Conservation (phyloP, 1,140 invertebrate genomes). For the Episyrphus balteatus region DNA sequence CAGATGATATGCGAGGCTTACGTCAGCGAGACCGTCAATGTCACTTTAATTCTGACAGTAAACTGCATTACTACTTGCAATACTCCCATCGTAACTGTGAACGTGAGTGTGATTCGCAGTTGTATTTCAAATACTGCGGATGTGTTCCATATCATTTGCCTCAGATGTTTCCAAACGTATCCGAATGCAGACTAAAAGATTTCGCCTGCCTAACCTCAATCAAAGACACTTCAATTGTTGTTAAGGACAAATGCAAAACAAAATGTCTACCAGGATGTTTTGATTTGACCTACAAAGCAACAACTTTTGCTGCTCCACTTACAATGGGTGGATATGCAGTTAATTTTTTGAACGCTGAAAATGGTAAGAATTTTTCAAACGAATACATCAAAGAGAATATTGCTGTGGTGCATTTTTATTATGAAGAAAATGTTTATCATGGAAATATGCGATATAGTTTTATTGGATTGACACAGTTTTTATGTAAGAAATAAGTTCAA, state of each 20-base stretch:
- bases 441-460: constrained; percentile 58
- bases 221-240: not conserved
- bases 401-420: constrained; percentile 61
- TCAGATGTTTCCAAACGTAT: constrained; percentile 16
- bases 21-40: constrained; percentile 54
- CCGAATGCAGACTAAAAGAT: constrained; percentile 14
- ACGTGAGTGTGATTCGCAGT: constrained; percentile 56
- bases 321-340: constrained; percentile 14
- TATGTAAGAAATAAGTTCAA: constrained; percentile 47
- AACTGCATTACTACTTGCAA: constrained; percentile 45
- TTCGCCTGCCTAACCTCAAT: constrained; percentile 11
- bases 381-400: constrained; percentile 40
- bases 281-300: constrained; percentile 21
- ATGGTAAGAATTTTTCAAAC: constrained; percentile 18
- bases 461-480: constrained; percentile 62
- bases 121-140: constrained; percentile 47
- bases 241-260: constrained; percentile 9
- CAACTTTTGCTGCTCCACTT: constrained; percentile 19
- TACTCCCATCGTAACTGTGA: constrained; percentile 46
- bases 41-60: constrained; percentile 55
- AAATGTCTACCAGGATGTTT: constrained; percentile 24
- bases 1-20: constrained; percentile 43
- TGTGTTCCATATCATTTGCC: constrained; percentile 63
- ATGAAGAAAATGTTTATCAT: constrained; percentile 55
- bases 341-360: constrained; percentile 5